phyloP scores from a whole-genome alignment of 2,797 vertebrate genomes.

The Lepilemur septentrionalis region DNA sequence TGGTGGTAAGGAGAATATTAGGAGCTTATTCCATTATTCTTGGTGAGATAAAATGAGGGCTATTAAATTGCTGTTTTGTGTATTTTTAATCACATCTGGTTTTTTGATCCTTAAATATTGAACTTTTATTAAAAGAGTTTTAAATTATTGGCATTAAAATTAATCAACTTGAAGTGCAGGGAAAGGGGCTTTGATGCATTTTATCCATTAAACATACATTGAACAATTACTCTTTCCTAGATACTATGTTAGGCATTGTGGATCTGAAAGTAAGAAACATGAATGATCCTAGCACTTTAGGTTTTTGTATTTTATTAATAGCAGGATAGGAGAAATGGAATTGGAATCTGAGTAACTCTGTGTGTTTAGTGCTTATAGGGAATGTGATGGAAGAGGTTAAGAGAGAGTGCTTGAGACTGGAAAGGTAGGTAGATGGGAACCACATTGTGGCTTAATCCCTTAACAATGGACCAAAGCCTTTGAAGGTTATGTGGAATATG shows the following conservation, averaged over 20 bases:
- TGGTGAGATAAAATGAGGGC: neutral
- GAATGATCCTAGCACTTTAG: neutral
- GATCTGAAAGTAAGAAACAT: neutral
- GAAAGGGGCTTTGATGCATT: neutral
- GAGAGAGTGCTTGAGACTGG: neutral
- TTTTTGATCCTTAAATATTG: slow-evolving; percentile 30
- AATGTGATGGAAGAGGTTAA: neutral
- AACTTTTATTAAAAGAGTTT: neutral
- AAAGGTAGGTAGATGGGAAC: neutral
- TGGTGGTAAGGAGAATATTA: neutral
- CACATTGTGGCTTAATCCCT: neutral
- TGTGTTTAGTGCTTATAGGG: neutral
- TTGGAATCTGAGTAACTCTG: neutral
- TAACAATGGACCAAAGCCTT: neutral
- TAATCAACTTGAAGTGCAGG: neutral
- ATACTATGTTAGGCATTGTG: neutral
- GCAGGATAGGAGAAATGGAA: neutral
- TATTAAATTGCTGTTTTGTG: neutral
- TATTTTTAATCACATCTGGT: neutral
- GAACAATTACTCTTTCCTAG: neutral
- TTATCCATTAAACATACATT: neutral
- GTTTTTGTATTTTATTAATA: neutral
- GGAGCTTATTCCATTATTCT: neutral
- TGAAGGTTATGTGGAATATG: neutral
- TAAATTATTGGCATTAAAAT: slow-evolving; percentile 30